These are phyloP conservation scores for Micromesistius poutassou DNA, from an alignment of 2,797 vertebrate genomes.

Conservation along the genomic window DNA sequence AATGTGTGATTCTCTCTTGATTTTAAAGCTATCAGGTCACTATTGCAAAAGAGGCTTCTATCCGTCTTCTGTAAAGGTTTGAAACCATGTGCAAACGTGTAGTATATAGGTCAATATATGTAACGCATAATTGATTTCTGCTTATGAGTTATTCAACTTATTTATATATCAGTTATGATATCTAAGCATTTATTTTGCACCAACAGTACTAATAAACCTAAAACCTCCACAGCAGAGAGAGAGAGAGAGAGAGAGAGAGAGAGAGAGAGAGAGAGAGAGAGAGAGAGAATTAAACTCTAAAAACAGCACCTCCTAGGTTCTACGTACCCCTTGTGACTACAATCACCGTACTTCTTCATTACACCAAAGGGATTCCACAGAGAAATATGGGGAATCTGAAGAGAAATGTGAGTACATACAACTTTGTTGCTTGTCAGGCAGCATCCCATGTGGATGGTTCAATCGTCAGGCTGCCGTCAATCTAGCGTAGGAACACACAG, in stretches of 20 bases:
- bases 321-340: neutral
- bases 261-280: neutral
- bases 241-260: too few species aligned
- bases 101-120: neutral
- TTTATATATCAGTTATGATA: too few species aligned
- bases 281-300: neutral
- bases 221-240: neutral
- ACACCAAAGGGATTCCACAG: neutral
- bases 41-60: neutral
- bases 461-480: conserved; percentile 37
- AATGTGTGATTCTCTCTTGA: neutral
- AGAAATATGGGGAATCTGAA: conserved; percentile 1
- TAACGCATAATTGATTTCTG: neutral
- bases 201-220: neutral
- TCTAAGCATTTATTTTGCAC: neutral
- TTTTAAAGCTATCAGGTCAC: neutral
- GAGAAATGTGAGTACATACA: conserved; percentile 53
- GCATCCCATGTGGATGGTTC: conserved; percentile 51
- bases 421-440: conserved; percentile 43
- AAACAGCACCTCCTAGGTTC: conserved; percentile 1
- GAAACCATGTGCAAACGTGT: neutral
- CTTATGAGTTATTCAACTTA: neutral
- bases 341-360: neutral
- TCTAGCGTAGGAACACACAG: conserved; percentile 26
- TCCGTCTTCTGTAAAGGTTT: too few species aligned